A percentile compares a stretch with the other conserved stretches of the same genome.
These are phyloP conservation scores for Sinocyclocheilus grahami DNA, from an alignment of 2,113 vertebrate species.

Conservation along the genomic window DNA sequence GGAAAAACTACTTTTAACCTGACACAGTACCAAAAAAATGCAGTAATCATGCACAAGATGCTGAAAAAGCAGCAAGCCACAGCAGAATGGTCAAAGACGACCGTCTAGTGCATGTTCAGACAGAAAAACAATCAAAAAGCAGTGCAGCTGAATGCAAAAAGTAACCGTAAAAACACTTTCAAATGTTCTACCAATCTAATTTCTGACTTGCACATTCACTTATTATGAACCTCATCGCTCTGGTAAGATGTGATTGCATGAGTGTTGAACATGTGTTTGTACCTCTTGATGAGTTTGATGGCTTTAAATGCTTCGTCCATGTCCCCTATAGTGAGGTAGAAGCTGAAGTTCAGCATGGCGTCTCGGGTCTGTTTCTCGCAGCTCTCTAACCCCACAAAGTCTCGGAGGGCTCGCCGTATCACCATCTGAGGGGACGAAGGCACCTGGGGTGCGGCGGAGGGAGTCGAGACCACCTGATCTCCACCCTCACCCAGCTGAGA, in stretches of 20 bases:
- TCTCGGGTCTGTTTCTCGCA: conserved; percentile 88
- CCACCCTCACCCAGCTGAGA: conserved; percentile 59
- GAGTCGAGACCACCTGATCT: conserved; percentile 66
- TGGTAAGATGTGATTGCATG: background rate
- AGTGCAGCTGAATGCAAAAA: background rate
- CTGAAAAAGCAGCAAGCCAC: background rate
- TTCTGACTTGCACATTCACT: background rate
- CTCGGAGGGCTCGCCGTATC: conserved; percentile 81
- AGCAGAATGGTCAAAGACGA: background rate
- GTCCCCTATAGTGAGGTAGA: conserved; percentile 88
- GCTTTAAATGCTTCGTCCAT: conserved; percentile 97
- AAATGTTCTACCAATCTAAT: background rate
- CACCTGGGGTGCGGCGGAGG: conserved; percentile 40
- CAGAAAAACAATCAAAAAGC: background rate
- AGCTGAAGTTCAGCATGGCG: conserved; percentile 95
- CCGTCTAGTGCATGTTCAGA: background rate
- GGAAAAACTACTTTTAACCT: background rate
- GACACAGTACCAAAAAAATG: background rate
- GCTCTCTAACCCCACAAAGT: conserved; percentile 89
- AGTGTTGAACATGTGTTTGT: background rate
- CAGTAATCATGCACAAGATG: background rate
- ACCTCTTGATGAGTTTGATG: conserved; percentile 98
- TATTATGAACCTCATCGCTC: background rate
- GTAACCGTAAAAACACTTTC: background rate
- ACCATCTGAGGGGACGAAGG: conserved; percentile 77